Base-by-base conservation (phyloP, 2,113 vertebrate species). In the Sinocyclocheilus anshuiensis region DNA sequence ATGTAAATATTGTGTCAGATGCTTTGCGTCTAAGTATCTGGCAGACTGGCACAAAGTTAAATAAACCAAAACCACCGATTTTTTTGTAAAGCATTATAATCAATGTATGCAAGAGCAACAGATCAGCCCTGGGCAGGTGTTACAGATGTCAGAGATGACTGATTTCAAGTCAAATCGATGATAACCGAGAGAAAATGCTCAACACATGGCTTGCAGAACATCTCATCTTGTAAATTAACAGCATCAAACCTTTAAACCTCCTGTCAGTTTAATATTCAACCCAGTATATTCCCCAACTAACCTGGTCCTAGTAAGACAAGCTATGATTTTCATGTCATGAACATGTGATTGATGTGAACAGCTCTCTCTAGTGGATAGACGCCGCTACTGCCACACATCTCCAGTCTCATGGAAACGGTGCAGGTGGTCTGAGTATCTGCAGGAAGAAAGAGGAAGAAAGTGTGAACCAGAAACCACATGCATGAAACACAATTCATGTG, bases 351-450 rank as follows among this genome's bases (percentile, higher is more conserved):
- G 39, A 13, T 42, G 45, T 26, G 24, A 26, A 50, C 10, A 26
- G 42, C 42, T 22, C 72, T 18, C 20, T 48, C 72, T 24, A 8
- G 72, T 6, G 22, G 42, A 13, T 1, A 24, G 20, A 15, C 15
- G 42, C 39, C 8, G 24, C 48, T 91, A 96, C 91, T 94, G 94
- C 93, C 93, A 96, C 91, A 97, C 93, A 86, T 95, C 94, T 0
- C 80, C 92, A 0, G 95, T 95, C 95, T 96, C 95, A 0, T 99
- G 98, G 95, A 99, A 99, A 81, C 93, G 96, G 92, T 99, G 98
- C 78, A 99, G 88, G 87, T 99, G 98, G 90, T 99, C 98, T 0
- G 97, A 92, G 0, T 97, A 99, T 93, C 98, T 99, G 94, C 1
- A 88, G 90, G 12, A 74, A 2, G 45, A 45, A 13, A 74, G 26